Percentiles rank a stretch among this genome's conserved stretches.
Conservation (phyloP, 1,140 invertebrate species). For the Gerris buenoi region DNA sequence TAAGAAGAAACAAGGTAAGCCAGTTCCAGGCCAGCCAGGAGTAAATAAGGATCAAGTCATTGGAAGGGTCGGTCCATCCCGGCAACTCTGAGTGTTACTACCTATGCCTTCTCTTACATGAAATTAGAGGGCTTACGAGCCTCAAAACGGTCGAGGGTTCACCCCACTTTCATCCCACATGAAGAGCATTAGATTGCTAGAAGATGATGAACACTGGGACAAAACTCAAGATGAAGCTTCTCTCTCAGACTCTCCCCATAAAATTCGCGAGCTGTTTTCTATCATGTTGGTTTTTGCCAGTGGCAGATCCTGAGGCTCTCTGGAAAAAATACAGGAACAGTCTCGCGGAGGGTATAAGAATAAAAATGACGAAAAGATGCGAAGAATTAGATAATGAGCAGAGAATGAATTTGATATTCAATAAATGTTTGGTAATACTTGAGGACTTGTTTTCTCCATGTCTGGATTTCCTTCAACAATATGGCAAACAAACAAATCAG, state of each 20-base stretch:
- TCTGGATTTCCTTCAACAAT: neutral
- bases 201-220: conserved; percentile 27
- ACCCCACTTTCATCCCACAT: conserved; percentile 27
- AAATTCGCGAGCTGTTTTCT: conserved; percentile 14
- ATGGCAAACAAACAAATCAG: no score
- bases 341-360: conserved; percentile 12
- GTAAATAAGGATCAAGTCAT: conserved; percentile 15
- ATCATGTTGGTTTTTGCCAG: conserved; percentile 13
- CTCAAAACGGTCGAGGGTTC: conserved; percentile 27
- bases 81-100: conserved; percentile 23
- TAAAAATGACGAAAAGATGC: neutral
- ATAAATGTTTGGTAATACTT: neutral
- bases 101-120: conserved; percentile 24
- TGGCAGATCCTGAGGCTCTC: conserved; percentile 12
- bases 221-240: conserved; percentile 12
- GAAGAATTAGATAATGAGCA: neutral
- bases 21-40: no score
- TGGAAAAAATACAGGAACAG: conserved; percentile 13
- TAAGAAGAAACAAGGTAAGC: no score
- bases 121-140: conserved; percentile 29
- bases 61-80: conserved; percentile 23
- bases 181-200: conserved; percentile 23
- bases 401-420: neutral
- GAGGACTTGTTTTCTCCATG: neutral
- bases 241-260: conserved; percentile 5